Conservation (phyloP, 2,113 vertebrate species). For the Callocephalon fimbriatum region DNA sequence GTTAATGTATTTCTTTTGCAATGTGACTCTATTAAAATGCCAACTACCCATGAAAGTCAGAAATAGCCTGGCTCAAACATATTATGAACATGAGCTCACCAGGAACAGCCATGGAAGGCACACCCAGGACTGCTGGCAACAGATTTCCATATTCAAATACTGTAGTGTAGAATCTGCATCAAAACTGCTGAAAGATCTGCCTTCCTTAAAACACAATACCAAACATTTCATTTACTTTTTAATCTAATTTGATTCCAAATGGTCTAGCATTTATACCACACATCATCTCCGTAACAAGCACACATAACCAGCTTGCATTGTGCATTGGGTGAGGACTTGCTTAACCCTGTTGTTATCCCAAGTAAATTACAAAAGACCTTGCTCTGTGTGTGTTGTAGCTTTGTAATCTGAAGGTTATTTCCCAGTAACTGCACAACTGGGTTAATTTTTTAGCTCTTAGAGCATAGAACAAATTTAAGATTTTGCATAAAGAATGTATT, state of each 20-base stretch:
- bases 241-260: background rate
- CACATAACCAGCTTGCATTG: background rate
- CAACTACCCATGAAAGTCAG: background rate
- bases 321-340: background rate
- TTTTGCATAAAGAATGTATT: slow-evolving; percentile 33
- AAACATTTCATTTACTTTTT: background rate
- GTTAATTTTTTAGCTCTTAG: slow-evolving; percentile 21
- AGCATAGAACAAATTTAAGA: background rate
- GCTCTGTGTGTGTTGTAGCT: background rate
- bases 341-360: background rate
- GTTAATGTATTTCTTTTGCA: background rate
- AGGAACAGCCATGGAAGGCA: background rate
- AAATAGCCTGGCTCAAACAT: background rate
- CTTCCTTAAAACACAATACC: background rate
- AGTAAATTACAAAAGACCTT: background rate
- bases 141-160: background rate
- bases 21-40: background rate
- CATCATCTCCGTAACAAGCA: background rate
- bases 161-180: background rate
- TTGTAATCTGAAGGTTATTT: background rate
- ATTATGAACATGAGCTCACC: background rate
- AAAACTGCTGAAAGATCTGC: background rate
- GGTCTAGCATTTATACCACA: background rate
- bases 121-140: background rate
- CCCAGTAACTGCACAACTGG: background rate